phyloP scores from a whole-genome alignment of 1,140 invertebrate genomes.

The Scaptomyza hsui region DNA sequence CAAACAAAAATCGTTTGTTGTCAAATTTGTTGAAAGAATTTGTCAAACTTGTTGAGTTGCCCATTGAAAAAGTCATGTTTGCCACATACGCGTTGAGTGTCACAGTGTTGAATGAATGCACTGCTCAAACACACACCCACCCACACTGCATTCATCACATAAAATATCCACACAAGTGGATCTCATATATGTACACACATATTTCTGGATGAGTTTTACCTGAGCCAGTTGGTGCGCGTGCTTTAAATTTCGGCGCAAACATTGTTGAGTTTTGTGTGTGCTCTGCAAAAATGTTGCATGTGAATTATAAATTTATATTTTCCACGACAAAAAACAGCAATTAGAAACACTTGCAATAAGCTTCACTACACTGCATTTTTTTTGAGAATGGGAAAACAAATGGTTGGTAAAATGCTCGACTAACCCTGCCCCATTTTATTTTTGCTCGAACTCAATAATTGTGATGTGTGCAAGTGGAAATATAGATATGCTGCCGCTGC shows the following conservation, averaged over 20 bases:
- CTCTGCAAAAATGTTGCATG: conserved; percentile 67
- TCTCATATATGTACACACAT: neutral
- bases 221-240: conserved; percentile 88
- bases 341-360: conserved; percentile 14
- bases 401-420: conserved; percentile 61
- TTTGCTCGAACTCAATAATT: conserved; percentile 28
- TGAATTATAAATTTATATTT: conserved; percentile 1
- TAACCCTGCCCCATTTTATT: conserved; percentile 76
- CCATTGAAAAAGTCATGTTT: conserved; percentile 72
- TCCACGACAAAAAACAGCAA: neutral
- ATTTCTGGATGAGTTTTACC: conserved; percentile 85
- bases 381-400: conserved; percentile 23
- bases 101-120: conserved; percentile 29
- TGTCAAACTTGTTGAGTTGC: conserved; percentile 30
- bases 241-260: conserved; percentile 91
- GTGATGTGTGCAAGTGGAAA: conserved; percentile 34
- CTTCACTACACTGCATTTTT: conserved; percentile 37
- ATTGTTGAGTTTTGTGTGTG: conserved; percentile 84
- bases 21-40: conserved; percentile 31
- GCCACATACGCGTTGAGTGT: conserved; percentile 42
- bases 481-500: conserved; percentile 30
- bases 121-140: neutral
- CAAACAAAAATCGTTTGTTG: neutral
- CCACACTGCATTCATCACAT: conserved; percentile 34
- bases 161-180: conserved; percentile 21